These are phyloP conservation scores for Gallinago nigripennis DNA, from an alignment of 2,797 vertebrate species.

Conservation along the genomic window DNA sequence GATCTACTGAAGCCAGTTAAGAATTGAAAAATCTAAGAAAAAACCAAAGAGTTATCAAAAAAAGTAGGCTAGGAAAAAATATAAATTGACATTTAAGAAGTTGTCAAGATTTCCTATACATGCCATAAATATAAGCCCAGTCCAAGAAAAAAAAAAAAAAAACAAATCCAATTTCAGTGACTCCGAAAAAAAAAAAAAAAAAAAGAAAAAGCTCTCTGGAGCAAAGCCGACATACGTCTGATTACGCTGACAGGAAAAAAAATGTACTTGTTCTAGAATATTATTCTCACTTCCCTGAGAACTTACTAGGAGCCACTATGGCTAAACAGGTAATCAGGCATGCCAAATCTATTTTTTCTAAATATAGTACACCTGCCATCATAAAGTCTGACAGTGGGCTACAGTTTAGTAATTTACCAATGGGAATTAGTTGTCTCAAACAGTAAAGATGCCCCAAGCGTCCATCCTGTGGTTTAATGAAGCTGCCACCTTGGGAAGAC, in stretches of 20 bases:
- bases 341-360: conserved; percentile 12
- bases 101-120: neutral
- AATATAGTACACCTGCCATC: neutral
- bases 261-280: conserved; percentile 1
- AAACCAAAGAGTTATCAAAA: neutral
- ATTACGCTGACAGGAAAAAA: conserved; percentile 3
- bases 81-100: neutral
- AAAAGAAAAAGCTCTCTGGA: neutral
- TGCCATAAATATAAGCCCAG: neutral
- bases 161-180: neutral
- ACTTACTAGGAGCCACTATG: neutral
- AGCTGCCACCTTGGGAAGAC: neutral
- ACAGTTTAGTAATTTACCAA: conserved; percentile 10
- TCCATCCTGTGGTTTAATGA: neutral
- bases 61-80: neutral
- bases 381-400: neutral
- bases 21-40: neutral
- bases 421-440: neutral
- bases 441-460: neutral
- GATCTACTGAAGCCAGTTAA: neutral
- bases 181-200: neutral
- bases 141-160: neutral
- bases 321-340: conserved; percentile 29
- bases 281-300: conserved; percentile 3
- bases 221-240: neutral